phyloP scores from a whole-genome alignment of 2,113 vertebrate genomes.

The Tiliqua scincoides region DNA sequence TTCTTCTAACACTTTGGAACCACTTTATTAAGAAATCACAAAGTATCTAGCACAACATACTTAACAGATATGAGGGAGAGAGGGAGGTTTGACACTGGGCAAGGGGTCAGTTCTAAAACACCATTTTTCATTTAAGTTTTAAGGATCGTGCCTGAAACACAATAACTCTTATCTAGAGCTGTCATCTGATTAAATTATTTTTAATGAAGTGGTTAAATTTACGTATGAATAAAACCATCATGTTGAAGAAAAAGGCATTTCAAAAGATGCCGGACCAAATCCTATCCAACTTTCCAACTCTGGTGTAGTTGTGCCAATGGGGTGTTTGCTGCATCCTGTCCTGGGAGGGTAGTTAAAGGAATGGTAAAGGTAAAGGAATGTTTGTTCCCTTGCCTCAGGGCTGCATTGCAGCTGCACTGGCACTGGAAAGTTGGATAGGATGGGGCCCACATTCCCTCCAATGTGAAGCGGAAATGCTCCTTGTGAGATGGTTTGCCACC shows the following conservation, averaged over 20 bases:
- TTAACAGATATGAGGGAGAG: background rate
- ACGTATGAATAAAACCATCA: background rate
- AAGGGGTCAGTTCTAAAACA: background rate
- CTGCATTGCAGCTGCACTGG: too few species aligned
- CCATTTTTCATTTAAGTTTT: background rate
- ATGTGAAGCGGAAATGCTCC: background rate
- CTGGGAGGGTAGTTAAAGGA: too few species aligned
- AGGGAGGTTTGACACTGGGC: background rate
- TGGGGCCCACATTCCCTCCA: background rate
- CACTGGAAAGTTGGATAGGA: too few species aligned
- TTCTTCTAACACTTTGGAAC: background rate
- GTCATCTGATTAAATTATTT: background rate
- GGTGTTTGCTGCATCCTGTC: too few species aligned
- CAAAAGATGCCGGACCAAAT: too few species aligned
- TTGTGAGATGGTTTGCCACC: background rate
- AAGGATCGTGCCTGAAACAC: background rate
- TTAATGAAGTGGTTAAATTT: background rate
- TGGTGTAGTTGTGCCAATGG: too few species aligned
- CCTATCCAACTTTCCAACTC: too few species aligned
- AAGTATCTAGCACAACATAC: background rate
- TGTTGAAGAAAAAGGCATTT: background rate
- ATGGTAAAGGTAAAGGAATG: too few species aligned
- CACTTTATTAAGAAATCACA: background rate
- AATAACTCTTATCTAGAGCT: background rate
- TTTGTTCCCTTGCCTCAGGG: too few species aligned